Evolutionary conservation across 53 echinoderm and acorn worm species (phyloP).

Genomic region (Astropecten irregularis): DNA sequence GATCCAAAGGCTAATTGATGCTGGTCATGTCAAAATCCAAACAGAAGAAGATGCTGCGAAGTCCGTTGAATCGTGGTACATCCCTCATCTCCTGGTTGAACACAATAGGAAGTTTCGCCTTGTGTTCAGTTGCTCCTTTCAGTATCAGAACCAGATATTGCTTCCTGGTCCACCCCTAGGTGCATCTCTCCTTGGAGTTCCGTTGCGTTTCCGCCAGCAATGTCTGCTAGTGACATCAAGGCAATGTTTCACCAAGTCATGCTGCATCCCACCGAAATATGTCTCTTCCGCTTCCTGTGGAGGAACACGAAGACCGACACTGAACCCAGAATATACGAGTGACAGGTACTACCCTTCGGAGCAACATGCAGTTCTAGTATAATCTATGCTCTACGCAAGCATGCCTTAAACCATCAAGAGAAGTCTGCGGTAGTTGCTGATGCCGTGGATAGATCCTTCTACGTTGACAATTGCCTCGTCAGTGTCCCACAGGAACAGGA

Average conservation of each 20-base stretch:
- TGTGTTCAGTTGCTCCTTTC: slow-evolving; percentile 50
- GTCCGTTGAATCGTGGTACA: slow-evolving; percentile 47
- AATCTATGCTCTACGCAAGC: background rate
- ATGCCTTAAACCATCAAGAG: background rate
- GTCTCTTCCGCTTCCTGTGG: slow-evolving; percentile 28
- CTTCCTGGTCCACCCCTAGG: too few relatives aligned
- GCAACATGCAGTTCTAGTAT: too few relatives aligned
- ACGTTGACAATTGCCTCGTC: too few relatives aligned
- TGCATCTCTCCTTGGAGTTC: slow-evolving; percentile 19
- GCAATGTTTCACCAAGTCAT: too few relatives aligned
- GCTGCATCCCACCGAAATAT: slow-evolving; percentile 4
- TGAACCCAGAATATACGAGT: too few relatives aligned
- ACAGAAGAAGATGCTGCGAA: too few relatives aligned
- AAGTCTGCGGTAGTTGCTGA: background rate
- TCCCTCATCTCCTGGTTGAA: slow-evolving; percentile 35
- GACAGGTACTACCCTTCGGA: too few relatives aligned
- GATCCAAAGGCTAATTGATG: slow-evolving; percentile 18
- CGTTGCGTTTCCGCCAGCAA: slow-evolving; percentile 12
- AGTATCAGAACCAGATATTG: slow-evolving; percentile 6
- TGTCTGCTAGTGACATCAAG: too few relatives aligned
- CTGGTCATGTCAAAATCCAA: slow-evolving; percentile 17
- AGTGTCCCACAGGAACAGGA: too few relatives aligned
- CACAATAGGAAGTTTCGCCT: slow-evolving; percentile 17
- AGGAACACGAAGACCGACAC: too few relatives aligned
- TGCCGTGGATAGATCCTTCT: too few relatives aligned